Evolutionary conservation across 1,140 invertebrate genomes (phyloP), one percentile per base, ranked within the genome.

Genomic region (Ceratina australensis): DNA sequence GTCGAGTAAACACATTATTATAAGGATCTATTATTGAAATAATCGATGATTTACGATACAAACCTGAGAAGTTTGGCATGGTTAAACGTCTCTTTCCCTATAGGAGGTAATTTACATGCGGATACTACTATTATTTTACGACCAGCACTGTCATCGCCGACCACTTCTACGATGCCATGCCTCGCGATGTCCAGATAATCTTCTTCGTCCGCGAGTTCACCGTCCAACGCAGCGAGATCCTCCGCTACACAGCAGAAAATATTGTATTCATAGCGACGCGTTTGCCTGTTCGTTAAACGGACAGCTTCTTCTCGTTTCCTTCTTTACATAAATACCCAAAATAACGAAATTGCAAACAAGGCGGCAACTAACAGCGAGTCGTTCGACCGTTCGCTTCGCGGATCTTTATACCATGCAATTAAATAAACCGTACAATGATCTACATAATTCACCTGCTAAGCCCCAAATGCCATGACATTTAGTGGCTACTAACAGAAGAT

Each of bases 61-160:
- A 57, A 98, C 97, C 96, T 95, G 52, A 98, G 93, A 66, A 98
- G 94, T 90, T 95, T 94, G 78, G 95, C 94, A 88, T 98, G 97
- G 91, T 97, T 95, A 81, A 98, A 92, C 33, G 89, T 93, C 83
- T 95, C 95, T 89, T 96, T 96, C 88, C 95, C 97, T 66, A 91
- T 85, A 60, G 95, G 95, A n/a, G 98, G 98, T 85, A 99, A 94
- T 88, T 97, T 95, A 89, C 97, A 99, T 20, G 98, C 97, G 67
- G 98, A 98, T 65, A 99, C 96, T 57, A 98, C 97, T 89, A 99
- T 98, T 63, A 99, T 96, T 93, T 98, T 98, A 78, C 98, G 94
- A 26, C 98, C 98, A 86, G 94, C 96, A 47, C 95, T 94, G 92
- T 98, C 98, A 92, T 98, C 98, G 74, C 97, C 97, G 42, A 97